Conservation (phyloP, 2,888 invertebrate genomes). For the Cartodere bifasciata region DNA sequence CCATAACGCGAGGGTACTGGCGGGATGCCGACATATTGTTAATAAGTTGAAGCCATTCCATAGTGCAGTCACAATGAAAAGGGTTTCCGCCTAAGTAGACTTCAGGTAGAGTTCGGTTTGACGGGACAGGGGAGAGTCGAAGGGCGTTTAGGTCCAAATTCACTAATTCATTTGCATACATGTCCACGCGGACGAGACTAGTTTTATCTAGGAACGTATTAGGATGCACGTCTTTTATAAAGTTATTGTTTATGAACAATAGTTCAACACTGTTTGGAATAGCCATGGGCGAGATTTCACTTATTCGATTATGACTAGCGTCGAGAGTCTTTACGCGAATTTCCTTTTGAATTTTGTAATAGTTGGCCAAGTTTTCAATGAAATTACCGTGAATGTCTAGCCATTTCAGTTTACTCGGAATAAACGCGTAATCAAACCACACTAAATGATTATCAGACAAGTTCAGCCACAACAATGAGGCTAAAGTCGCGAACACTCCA, state of each 20-base stretch:
- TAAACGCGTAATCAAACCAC: conserved; percentile 88
- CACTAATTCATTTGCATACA: conserved; percentile 78
- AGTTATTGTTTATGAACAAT: conserved; percentile 81
- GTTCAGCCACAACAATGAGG: conserved; percentile 77
- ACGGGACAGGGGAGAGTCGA: conserved; percentile 59
- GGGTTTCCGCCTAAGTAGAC: conserved; percentile 89
- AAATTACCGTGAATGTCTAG: conserved; percentile 83
- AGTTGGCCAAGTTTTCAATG: conserved; percentile 77
- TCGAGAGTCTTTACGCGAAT: conserved; percentile 74
- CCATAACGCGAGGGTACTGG: conserved; percentile 80
- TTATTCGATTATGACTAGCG: conserved; percentile 79
- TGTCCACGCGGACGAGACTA: conserved; percentile 74
- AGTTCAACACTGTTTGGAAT: conserved; percentile 82
- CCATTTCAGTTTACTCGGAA: conserved; percentile 81
- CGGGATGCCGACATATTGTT: conserved; percentile 73
- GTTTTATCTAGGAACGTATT: conserved; percentile 80
- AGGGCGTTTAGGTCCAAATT: conserved; percentile 72
- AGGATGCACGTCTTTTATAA: conserved; percentile 64
- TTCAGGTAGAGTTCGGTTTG: conserved; percentile 66
- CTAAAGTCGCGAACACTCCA: conserved; percentile 74
- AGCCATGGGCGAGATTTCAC: conserved; percentile 68
- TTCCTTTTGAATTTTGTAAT: conserved; percentile 73
- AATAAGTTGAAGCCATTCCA: conserved; percentile 89
- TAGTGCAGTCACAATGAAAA: conserved; percentile 86
- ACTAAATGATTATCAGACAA: conserved; percentile 82